Conservation (phyloP, 2,888 invertebrate species). For the Patella pellucida region DNA sequence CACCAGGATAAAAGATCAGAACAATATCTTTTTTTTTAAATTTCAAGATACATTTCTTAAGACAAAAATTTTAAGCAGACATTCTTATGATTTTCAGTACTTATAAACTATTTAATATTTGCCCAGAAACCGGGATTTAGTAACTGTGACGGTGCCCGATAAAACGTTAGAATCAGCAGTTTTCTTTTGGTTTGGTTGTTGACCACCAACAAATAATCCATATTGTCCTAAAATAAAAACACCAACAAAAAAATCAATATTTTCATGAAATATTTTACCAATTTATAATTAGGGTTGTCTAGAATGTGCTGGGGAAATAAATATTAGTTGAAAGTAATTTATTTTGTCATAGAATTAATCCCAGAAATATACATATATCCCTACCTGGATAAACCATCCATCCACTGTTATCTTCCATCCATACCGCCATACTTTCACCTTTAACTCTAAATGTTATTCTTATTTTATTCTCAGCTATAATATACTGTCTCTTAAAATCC, state of each 20-base stretch:
- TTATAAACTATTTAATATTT: background rate
- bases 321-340: too few species aligned
- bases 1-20: too few species aligned
- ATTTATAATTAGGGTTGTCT: too few species aligned
- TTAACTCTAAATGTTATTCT: background rate
- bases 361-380: background rate
- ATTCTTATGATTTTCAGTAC: too few species aligned
- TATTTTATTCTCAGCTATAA: background rate
- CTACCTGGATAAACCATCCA: background rate
- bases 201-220: background rate
- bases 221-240: too few species aligned
- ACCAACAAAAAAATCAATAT: too few species aligned
- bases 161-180: background rate
- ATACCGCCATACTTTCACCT: background rate
- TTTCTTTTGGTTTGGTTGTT: background rate
- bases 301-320: too few species aligned
- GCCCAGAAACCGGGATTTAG: background rate
- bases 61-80: too few species aligned
- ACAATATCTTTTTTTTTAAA: too few species aligned
- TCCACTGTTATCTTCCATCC: background rate
- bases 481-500: background rate
- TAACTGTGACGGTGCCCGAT: background rate
- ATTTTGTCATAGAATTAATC: too few species aligned
- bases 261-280: too few species aligned
- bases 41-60: too few species aligned